Evolutionary conservation across 2,888 invertebrate species (phyloP).

Genomic region (Eucera pruinosa): DNA sequence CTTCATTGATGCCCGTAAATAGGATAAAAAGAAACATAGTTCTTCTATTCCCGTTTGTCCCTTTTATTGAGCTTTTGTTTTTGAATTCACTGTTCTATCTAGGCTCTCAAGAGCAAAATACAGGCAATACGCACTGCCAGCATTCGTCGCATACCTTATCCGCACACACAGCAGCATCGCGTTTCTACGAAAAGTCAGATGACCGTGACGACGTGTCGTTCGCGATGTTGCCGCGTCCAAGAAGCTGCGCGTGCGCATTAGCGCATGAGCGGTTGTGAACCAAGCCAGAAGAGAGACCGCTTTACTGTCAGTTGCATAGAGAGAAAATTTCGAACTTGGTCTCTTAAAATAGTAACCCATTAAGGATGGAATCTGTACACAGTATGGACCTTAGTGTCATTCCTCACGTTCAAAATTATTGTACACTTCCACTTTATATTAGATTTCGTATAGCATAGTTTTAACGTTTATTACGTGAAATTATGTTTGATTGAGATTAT

Average conservation of each 20-base stretch:
- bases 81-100: conserved; percentile 33
- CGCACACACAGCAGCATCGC: conserved; percentile 51
- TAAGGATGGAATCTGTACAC: too few relatives aligned
- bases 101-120: conserved; percentile 9
- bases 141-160: conserved; percentile 56
- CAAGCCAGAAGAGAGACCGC: conserved; percentile 33
- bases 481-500: too few relatives aligned
- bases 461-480: too few relatives aligned
- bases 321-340: conserved; percentile 20
- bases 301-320: conserved; percentile 55
- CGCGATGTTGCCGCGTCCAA: conserved; percentile 69
- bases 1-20: conserved; percentile 11
- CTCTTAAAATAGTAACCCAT: too few relatives aligned
- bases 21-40: neutral
- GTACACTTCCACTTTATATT: too few relatives aligned
- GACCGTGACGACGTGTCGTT: conserved; percentile 74
- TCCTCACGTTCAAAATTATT: too few relatives aligned
- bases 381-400: too few relatives aligned
- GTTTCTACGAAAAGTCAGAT: conserved; percentile 75
- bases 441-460: too few relatives aligned
- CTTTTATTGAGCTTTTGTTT: neutral
- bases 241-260: conserved; percentile 47
- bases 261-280: conserved; percentile 43
- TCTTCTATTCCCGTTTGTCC: neutral
- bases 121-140: conserved; percentile 25